Base-by-base conservation (phyloP, 1,140 invertebrate genomes). In the Manduca sexta region DNA sequence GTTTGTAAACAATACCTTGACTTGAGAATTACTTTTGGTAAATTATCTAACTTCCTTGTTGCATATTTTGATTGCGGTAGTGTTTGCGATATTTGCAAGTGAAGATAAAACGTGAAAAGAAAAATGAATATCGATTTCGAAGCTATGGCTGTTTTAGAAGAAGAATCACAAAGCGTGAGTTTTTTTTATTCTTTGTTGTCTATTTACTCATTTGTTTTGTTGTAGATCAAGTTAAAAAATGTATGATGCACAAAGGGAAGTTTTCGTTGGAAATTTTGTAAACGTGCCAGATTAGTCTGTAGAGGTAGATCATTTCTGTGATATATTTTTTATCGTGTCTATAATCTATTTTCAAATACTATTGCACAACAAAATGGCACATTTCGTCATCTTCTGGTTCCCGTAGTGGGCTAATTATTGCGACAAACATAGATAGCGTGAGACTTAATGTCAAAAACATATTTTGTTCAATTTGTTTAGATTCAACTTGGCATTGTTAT, bases 91-190 rank as follows among this genome's bases (percentile, higher is more conserved):
- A 1, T 26, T 63, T 43, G 45, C 53, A 50, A 17, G 12, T 21
- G 8, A 29, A 17, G 31, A 34, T 15, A 18, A 21, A 35, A 35
- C 10, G 31, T 34, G 18, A 45, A 35, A 8, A 3, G 14, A 38
- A 74, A 69, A 54, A 84, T 84, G 81, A 84, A 84, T 63, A 83
- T 84, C 26, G 81, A 78, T 63, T 84, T 84, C 46, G 81, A 82
- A 57, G 66, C 79, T 12, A 84, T 84, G 81, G 72, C 81, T 55
- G 81, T 84, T 54, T 62, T 84, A 54, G 81, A 84, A 57, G 81
- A 84, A 40, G 81, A 84, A 60, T 78, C 81, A 16, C 81, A 82
- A 38, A 84, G 74, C 60, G 81, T 84, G 62, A 80, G 78, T 79
- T 46, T 45, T 48, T 44, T 42, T 48, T 54, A 64, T 70, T 60